These are phyloP conservation scores for Tylochromis polylepis DNA, from an alignment of 2,113 vertebrate genomes.

Conservation along the genomic window DNA sequence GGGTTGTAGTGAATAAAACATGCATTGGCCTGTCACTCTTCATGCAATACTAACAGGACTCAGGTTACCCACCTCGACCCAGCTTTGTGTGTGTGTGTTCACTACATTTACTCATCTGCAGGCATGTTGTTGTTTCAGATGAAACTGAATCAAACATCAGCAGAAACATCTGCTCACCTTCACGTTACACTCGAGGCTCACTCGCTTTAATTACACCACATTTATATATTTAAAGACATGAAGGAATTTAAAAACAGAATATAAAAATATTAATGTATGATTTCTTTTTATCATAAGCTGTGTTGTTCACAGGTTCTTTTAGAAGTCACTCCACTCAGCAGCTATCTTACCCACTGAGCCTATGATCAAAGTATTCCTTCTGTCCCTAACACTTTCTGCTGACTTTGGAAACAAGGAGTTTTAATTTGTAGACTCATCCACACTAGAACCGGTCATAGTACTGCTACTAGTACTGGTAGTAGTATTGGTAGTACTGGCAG, in stretches of 20 bases:
- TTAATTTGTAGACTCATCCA: not conserved
- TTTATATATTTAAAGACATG: not conserved
- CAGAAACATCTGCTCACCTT: not conserved
- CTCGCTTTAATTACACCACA: not conserved
- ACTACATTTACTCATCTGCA: not conserved
- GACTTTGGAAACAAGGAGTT: not conserved
- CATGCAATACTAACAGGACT: slow-evolving; percentile 29
- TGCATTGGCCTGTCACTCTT: slow-evolving; percentile 39
- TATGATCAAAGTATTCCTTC: not conserved
- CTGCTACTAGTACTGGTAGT: too few relatives aligned
- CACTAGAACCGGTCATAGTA: too few relatives aligned
- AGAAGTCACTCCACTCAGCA: not conserved
- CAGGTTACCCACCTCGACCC: not conserved
- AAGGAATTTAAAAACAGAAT: not conserved
- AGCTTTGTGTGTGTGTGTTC: not conserved
- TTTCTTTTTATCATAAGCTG: not conserved
- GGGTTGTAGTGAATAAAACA: slow-evolving; percentile 54
- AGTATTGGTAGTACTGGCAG: too few relatives aligned
- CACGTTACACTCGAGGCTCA: not conserved
- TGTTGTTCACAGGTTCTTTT: not conserved
- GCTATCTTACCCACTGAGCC: not conserved
- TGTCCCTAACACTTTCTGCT: not conserved
- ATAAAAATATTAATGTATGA: not conserved
- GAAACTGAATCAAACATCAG: not conserved
- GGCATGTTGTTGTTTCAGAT: not conserved